Evolutionary conservation across 2,888 invertebrate species (phyloP).

Genomic region (Drosophila sordidapex): DNA sequence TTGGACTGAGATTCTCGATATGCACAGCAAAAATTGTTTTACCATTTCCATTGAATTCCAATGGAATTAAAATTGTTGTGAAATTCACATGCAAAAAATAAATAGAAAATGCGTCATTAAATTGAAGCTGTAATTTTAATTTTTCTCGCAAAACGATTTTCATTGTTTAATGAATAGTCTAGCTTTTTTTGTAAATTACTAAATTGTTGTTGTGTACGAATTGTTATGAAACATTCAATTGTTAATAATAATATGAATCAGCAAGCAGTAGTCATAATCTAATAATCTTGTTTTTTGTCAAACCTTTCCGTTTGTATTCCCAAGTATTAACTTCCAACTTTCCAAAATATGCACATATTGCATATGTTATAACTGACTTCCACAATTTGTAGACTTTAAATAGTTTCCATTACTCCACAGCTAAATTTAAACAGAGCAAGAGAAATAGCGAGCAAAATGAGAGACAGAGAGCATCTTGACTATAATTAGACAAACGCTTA

Average conservation of each 20-base stretch:
- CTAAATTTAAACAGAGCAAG: conserved; percentile 55
- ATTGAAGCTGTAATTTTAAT: background rate
- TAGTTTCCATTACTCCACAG: conserved; percentile 68
- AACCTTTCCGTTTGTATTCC: conserved; percentile 45
- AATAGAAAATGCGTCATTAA: conserved; percentile 21
- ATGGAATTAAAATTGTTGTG: conserved; percentile 1
- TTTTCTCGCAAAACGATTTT: conserved; percentile 13
- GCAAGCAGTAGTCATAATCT: conserved; percentile 17
- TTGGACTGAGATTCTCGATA: background rate
- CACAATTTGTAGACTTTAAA: conserved; percentile 55
- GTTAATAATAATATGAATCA: conserved; percentile 18
- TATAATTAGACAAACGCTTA: conserved; percentile 59
- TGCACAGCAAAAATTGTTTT: background rate
- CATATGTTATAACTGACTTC: conserved; percentile 74
- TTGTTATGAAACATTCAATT: conserved; percentile 21
- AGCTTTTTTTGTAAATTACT: conserved; percentile 16
- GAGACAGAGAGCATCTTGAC: conserved; percentile 23
- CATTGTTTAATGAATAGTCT: conserved; percentile 23
- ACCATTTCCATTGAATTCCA: background rate
- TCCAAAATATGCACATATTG: conserved; percentile 64
- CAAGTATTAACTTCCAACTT: conserved; percentile 56
- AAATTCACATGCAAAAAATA: conserved; percentile 13
- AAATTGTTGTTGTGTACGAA: conserved; percentile 34
- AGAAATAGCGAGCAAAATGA: conserved; percentile 3
- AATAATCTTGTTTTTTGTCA: conserved; percentile 1